Base-by-base conservation (phyloP, 2,797 vertebrate species). In the Molothrus ater region DNA sequence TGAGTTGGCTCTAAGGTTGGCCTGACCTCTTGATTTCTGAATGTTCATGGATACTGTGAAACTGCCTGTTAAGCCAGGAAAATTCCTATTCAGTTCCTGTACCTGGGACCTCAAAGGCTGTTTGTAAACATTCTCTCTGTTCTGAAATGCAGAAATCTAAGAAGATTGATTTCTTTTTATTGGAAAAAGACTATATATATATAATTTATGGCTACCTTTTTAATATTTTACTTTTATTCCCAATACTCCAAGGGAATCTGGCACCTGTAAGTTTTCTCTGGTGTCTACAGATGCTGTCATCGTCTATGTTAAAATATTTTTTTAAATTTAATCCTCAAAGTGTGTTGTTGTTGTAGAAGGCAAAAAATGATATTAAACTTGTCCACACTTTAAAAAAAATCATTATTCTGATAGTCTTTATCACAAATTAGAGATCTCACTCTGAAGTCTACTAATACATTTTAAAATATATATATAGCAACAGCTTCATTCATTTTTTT, bases 361-460 rank as follows among this genome's bases (percentile, higher is more conserved):
- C 17, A 90, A 29, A 91, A 93, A 81, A 5, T 79, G 22, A 34
- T 85, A 64, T 80, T 74, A 88, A 93, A 11, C 8, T 59, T 73
- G 51, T 54, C 69, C 25, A 72, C 81, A 28, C 17, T 56, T 92
- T 90, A 61, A 93, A 80, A 82, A 81, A 92, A 78, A 17, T 19
- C 16, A 45, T 60, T 59, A 15, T 56, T 59, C 6, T 81, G 6
- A 34, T 90, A 22, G 9, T 51, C 34, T 80, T 94, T 59, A 72
- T 72, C 66, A 84, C 60, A 93, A 94, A 88, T 36, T 24, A 48
- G 22, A 86, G 68, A 31, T 72, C 86, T 78, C 38, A 78, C 3
- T 78, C 14, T 21, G 14, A 93, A 86, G 1, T n/a, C 19, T 63
- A 72, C 5, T 2, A 83, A 29, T 22, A 36, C 16, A 16, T 21